Conservation (phyloP, 2,888 invertebrate species). For the Dexiosoma caninum region DNA sequence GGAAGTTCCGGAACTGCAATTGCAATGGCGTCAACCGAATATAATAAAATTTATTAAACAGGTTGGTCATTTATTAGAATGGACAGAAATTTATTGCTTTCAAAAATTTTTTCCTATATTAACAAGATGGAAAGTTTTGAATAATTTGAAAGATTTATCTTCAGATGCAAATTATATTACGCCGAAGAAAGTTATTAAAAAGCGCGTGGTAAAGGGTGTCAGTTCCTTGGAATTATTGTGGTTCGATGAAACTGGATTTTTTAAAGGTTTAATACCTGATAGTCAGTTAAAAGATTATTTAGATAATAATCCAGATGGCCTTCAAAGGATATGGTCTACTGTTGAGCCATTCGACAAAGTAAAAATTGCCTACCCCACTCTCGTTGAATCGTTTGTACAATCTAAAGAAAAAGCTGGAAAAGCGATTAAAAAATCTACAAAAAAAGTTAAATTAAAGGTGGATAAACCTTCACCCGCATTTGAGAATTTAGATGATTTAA, state of each 20-base stretch:
- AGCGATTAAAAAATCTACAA: conserved; percentile 71
- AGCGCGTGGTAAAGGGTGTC: conserved; percentile 80
- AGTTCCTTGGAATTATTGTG: conserved; percentile 86
- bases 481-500: conserved; percentile 66
- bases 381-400: conserved; percentile 81
- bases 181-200: conserved; percentile 81
- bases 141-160: conserved; percentile 32
- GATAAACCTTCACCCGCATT: conserved; percentile 68
- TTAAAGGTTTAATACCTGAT: conserved; percentile 81
- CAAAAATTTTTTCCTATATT: conserved; percentile 87
- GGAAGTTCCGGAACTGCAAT: conserved; percentile 79
- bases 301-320: conserved; percentile 78
- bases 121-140: conserved; percentile 85
- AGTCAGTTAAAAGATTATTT: conserved; percentile 79
- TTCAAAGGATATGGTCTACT: conserved; percentile 81
- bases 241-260: conserved; percentile 80
- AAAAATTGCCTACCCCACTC: conserved; percentile 81
- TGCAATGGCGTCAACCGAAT: conserved; percentile 83
- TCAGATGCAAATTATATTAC: conserved; percentile 70
- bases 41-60: conserved; percentile 84
- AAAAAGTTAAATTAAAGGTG: conserved; percentile 67
- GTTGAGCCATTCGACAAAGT: conserved; percentile 84
- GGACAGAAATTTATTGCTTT: conserved; percentile 87
- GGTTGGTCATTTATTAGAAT: conserved; percentile 83
- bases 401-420: conserved; percentile 80